Conservation (phyloP, 2,797 vertebrate species). For the Spea hammondii region DNA sequence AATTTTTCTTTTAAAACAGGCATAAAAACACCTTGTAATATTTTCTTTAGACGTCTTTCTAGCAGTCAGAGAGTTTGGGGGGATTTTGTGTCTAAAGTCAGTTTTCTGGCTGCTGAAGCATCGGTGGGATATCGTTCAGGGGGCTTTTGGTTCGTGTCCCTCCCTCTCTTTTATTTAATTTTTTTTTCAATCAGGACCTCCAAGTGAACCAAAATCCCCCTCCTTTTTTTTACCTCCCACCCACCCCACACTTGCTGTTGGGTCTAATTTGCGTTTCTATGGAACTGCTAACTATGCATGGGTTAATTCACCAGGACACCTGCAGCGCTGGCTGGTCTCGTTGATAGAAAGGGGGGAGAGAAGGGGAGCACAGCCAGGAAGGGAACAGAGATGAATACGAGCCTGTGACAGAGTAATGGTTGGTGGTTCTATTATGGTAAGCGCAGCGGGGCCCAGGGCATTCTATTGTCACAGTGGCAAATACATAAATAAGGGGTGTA, state of each 20-base stretch:
- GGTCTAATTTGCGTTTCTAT: constrained; percentile 55
- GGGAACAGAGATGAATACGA: constrained; percentile 35
- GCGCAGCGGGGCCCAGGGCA: constrained; percentile 73
- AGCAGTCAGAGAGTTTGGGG: too few relatives aligned
- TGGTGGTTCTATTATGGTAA: constrained; percentile 79
- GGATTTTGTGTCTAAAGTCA: too few relatives aligned
- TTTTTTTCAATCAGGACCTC: constrained; percentile 62
- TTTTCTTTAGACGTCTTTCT: too few relatives aligned
- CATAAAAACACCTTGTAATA: too few relatives aligned
- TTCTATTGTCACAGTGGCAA: constrained; percentile 77
- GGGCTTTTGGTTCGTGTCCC: background rate
- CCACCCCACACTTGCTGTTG: constrained; percentile 26
- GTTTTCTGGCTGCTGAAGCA: background rate
- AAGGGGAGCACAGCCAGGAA: constrained; percentile 50
- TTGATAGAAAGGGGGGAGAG: constrained; percentile 56
- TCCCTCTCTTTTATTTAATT: constrained; percentile 4
- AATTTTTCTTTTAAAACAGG: too few relatives aligned
- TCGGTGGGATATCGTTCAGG: background rate
- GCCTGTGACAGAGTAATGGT: constrained; percentile 59
- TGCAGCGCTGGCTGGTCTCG: constrained; percentile 70
- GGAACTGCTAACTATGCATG: constrained; percentile 60
- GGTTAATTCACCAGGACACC: constrained; percentile 76
- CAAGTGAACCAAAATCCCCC: constrained; percentile 44
- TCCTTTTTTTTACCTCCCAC: constrained; percentile 35
- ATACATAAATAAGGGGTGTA: constrained; percentile 80